Base-by-base conservation (phyloP, 2,888 invertebrate genomes). In the Thera obeliscata region DNA sequence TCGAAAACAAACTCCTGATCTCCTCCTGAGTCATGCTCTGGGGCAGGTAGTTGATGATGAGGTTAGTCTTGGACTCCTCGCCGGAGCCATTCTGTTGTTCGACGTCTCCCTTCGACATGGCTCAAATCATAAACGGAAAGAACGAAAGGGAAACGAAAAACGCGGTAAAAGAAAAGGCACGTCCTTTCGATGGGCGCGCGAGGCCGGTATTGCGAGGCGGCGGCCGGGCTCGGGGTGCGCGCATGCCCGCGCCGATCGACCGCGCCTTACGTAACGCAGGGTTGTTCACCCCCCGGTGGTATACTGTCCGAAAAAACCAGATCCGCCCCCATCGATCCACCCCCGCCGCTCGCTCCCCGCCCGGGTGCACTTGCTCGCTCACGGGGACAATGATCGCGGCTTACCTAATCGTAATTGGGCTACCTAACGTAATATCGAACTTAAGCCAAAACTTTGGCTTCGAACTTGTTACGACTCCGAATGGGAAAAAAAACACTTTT, bases 1-100 rank as follows among this genome's bases (percentile, higher is more conserved):
- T 98, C 66, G 98, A 98, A 94, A 99, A 99, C 64, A 99, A 95
- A 67, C 98, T 98, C 74, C 99, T 95, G 76, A 99, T 99, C 93
- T 99, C 99, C 92, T 99, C 99, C 94, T 99, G 99, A 66, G 98
- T 98, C 99, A 99, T 99, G 81, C 98, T 99, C 95, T 99, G 99
- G 73, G 99, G 99, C 92, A 99, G 95, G 94, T 99, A 99, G 95
- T 99, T 99, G 86, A 99, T 99, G 93, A 99, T 99, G 80, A 99
- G 96, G 94, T 99, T 99, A 81, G 99, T 99, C 95, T 98, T 98
- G 83, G 98, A 98, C 94, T 98, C 98, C 94, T 97, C 97, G 84
- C 96, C 96, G 85, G 97, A 97, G 86, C 96, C 95, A 91, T 97
- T 97, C 89, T 97, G 97, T 93, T 97, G 97, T 90, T 97, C 97